These are phyloP conservation scores for Peromyscus polionotus DNA, from an alignment of 2,113 vertebrate genomes.

Conservation along the genomic window DNA sequence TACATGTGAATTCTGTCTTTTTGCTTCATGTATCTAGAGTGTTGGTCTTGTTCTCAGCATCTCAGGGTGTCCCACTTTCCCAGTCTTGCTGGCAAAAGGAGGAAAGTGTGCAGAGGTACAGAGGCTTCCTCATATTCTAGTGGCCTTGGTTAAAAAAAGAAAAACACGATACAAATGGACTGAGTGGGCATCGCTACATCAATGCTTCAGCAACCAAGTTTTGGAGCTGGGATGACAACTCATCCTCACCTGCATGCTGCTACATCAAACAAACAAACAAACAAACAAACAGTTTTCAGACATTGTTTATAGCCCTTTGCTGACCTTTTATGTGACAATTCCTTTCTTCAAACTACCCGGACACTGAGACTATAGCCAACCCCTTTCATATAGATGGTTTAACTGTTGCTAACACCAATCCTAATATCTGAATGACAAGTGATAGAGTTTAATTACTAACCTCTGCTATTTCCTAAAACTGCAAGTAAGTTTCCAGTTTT, in stretches of 20 bases:
- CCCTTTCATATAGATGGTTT: background rate
- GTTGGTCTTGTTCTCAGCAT: background rate
- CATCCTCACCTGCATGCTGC: accelerated
- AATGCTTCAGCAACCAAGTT: background rate
- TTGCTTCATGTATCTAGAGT: background rate
- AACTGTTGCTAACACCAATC: background rate
- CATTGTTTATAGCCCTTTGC: background rate
- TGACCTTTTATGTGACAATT: background rate
- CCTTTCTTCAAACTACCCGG: no score
- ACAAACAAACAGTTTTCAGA: background rate
- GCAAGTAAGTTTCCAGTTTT: no score
- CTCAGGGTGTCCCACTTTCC: background rate
- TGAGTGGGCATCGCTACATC: background rate
- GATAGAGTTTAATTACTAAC: background rate
- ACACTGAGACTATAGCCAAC: background rate
- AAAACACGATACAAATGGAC: background rate
- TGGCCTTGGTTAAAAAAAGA: background rate
- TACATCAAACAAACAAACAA: no score
- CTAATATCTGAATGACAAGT: background rate
- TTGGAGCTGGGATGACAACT: no score
- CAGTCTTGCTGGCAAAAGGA: background rate
- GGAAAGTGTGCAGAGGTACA: background rate
- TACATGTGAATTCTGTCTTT: background rate
- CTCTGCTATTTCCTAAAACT: background rate
- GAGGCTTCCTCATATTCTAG: background rate